Base-by-base conservation (phyloP, 2,113 vertebrate species). In the Gymnobelideus leadbeateri region DNA sequence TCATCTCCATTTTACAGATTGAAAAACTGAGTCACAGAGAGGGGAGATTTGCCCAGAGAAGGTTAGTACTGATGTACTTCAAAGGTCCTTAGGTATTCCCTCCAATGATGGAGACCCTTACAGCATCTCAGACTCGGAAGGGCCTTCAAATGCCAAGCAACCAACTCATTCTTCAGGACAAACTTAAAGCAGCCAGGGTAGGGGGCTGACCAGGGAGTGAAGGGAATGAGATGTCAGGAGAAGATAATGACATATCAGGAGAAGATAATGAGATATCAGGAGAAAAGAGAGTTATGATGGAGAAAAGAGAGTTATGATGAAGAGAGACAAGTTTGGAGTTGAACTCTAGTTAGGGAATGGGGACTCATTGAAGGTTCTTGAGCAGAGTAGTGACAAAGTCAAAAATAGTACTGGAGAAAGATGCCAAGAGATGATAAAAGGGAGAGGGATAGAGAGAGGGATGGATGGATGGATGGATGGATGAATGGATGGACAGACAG, bases 121-220 rank as follows among this genome's bases (percentile, higher is more conserved):
- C 61, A 37, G 61, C 12, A 16, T 68, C 61, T 37, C 31, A n/a
- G 31, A 68, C 3, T 37, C 16, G 37, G 61, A 19, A 77, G 12
- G 12, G 14, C 4, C 37, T 77, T 68, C 57, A 31, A 68, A 68
- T 28, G 31, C 57, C 11, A 68, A 25, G 24, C 8, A 7, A 55
- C 24, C 54, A 23, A 7, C n/a, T n/a, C 7, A 1, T 43, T 77
- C 31, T 77, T 23, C 68, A 84, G 68, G 68, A 11, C 0, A 0
- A 25, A 12, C 0, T 28, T 49, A 2, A 1, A 49, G 24, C 90
- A 37, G n/a, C n/a, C n/a, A n/a, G n/a, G n/a, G n/a, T n/a, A n/a
- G 53, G 25, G 90, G 37, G 68, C 2, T 0, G 0, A 3, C 8
- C 16, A 21, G 21, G 8, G 23, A 0, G 0, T 8, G 92, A 3